These are phyloP conservation scores for Bombus affinis DNA, from an alignment of 1,140 invertebrate species.

Conservation along the genomic window DNA sequence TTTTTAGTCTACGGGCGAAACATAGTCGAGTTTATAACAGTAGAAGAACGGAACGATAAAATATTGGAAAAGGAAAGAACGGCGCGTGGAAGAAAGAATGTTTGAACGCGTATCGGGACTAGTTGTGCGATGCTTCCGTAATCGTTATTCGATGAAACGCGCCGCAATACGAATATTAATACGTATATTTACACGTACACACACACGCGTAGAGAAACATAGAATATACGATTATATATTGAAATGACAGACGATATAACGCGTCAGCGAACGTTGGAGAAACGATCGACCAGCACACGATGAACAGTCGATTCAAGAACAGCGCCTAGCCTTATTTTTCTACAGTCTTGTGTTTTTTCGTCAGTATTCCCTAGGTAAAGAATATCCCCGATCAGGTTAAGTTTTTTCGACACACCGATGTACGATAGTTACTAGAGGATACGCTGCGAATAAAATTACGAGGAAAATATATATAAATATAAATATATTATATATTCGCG, in stretches of 20 bases:
- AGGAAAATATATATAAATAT: conserved; percentile 37
- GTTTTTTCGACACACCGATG: conserved; percentile 46
- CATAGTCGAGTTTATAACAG: conserved; percentile 2
- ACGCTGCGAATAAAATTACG: conserved; percentile 49
- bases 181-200: conserved; percentile 29
- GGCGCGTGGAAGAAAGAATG: too few species aligned
- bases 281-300: conserved; percentile 5
- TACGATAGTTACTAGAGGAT: conserved; percentile 62
- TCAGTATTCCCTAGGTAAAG: conserved; percentile 74
- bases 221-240: background rate
- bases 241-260: conserved; percentile 4
- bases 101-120: conserved; percentile 1
- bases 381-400: conserved; percentile 45
- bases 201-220: conserved; percentile 19
- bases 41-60: background rate
- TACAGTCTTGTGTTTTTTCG: conserved; percentile 76
- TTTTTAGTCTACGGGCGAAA: conserved; percentile 3
- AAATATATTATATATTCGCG: conserved; percentile 40
- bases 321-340: conserved; percentile 81
- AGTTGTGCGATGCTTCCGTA: conserved; percentile 50
- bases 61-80: background rate
- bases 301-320: conserved; percentile 56
- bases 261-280: background rate
- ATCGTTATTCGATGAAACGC: conserved; percentile 40
- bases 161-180: conserved; percentile 41